Evolutionary conservation across 2,797 vertebrate species (phyloP), one percentile per base, ranked within the genome.

Genomic region (Rhinichthys osculus): DNA sequence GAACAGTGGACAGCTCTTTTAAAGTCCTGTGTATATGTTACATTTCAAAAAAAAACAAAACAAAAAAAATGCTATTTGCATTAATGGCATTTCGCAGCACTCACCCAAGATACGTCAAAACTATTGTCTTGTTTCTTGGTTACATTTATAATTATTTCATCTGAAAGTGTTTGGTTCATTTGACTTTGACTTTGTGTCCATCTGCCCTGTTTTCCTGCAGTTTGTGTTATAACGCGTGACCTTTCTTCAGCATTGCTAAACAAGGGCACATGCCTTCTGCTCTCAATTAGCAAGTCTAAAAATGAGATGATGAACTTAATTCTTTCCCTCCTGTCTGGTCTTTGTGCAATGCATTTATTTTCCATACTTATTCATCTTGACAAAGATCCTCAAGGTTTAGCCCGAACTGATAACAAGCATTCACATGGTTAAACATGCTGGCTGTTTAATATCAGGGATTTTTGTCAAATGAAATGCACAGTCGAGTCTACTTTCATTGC

Each of bases 21-120:
- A 66, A 74, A 77, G 33, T 67, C 73, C 33, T 23, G 27, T 69
- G 23, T 84, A 33, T 13, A 59, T 33, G 23, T 79, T n/a, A 30
- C 59, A 57, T 40, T 81, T 70, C 14, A 70, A n/a, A n/a, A n/a
- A n/a, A n/a, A n/a, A n/a, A n/a, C 21, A 38, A 4, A 38, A 54
- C 30, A 54, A 76, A 76, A 47, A 47, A 40, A 70, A 14, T 40
- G 14, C 19, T 47, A 40, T 17, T 4, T 69, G 66, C n/a, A 23
- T 81, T 19, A 27, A 11, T 54, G 16, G 6, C 47, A 54, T 54
- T 54, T 50, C 1, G 2, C 35, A 42, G 14, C 54, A n/a, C 21
- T 44, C 57, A 4, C 77, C n/a, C 78, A 47, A 66, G 13, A 79
- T 47, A 5, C 19, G 38, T 33, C 40, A 64, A 44, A 66, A 47